These are phyloP conservation scores for Myotis davidii DNA, from an alignment of 2,113 vertebrate species.

Conservation along the genomic window DNA sequence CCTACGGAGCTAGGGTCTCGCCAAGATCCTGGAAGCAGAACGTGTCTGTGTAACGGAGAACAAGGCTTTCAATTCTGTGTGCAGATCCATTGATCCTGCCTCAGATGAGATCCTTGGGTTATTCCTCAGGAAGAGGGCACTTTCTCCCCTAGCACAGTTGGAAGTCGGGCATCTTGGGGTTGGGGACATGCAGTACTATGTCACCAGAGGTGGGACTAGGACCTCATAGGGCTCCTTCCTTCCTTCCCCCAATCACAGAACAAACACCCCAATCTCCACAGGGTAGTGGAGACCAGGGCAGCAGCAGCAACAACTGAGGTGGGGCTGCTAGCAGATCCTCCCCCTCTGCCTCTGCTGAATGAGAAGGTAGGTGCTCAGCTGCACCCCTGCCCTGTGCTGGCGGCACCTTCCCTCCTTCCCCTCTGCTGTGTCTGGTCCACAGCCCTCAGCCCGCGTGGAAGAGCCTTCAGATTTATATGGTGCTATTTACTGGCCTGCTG, in stretches of 20 bases:
- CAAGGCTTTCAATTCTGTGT: background rate
- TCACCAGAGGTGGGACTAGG: background rate
- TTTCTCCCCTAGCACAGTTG: background rate
- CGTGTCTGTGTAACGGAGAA: background rate
- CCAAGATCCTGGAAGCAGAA: background rate
- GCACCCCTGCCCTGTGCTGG: background rate
- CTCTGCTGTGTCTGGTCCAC: background rate
- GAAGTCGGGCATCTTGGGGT: no score
- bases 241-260: background rate
- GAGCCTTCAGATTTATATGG: conserved; percentile 80
- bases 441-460: background rate
- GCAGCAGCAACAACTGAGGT: background rate
- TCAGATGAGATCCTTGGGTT: background rate
- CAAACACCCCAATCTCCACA: background rate
- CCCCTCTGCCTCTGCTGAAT: background rate
- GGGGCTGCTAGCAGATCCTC: rapidly evolving
- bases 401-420: background rate
- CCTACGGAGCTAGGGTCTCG: background rate
- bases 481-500: conserved; percentile 83
- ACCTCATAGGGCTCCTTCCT: background rate
- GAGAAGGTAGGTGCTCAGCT: no score
- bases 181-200: background rate
- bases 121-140: background rate
- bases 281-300: background rate
- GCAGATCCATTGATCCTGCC: background rate